Evolutionary conservation across 2,888 invertebrate species (phyloP).

Genomic region (Thalpophila matura): DNA sequence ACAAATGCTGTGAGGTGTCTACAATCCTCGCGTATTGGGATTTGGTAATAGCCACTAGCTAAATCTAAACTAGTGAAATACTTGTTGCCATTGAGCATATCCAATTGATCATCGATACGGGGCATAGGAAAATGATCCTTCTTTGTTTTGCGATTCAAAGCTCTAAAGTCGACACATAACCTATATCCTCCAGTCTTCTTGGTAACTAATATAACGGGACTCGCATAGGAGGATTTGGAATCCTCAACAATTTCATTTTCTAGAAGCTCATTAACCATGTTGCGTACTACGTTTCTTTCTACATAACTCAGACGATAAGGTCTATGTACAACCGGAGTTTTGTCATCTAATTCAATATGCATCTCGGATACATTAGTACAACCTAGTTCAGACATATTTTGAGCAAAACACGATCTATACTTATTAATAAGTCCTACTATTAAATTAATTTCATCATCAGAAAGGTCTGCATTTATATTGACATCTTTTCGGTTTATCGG

Average conservation of each 20-base stretch:
- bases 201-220: not conserved
- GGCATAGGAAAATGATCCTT: not conserved
- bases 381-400: slow-evolving; percentile 1
- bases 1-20: not conserved
- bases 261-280: not conserved
- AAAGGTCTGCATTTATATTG: not conserved
- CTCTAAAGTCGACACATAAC: slow-evolving; percentile 1
- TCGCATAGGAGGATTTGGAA: not conserved
- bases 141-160: not conserved
- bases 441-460: not conserved
- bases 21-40: not conserved
- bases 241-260: not conserved
- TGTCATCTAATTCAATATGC: not conserved
- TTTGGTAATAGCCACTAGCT: slow-evolving; percentile 1
- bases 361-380: not conserved
- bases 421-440: not conserved
- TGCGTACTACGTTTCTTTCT: not conserved
- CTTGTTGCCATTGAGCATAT: not conserved
- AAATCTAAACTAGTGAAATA: not conserved
- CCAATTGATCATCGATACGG: not conserved
- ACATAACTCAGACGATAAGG: not conserved
- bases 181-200: slow-evolving; percentile 2
- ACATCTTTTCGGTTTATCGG: not conserved
- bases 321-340: not conserved
- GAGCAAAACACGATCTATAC: slow-evolving; percentile 3